phyloP scores from a whole-genome alignment of 1,140 invertebrate genomes.

The Geopemphigus sp. region DNA sequence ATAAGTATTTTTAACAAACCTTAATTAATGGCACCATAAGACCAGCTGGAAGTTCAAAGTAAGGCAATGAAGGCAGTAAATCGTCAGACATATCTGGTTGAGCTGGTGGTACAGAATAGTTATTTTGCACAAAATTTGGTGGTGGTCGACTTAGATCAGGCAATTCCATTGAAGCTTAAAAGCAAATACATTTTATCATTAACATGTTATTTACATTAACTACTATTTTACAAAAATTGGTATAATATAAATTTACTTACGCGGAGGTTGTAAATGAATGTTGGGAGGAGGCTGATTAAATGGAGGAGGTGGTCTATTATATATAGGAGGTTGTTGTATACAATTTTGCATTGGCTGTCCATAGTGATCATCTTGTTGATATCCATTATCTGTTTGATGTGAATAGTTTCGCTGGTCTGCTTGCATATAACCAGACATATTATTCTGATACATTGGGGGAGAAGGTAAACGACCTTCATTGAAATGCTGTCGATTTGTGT shows the following conservation, averaged over 20 bases:
- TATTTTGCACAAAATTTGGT: constrained; percentile 55
- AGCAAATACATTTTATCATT: not conserved
- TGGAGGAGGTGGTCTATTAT: constrained; percentile 44
- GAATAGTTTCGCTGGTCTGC: constrained; percentile 22
- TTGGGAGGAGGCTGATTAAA: constrained; percentile 49
- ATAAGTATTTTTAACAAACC: constrained; percentile 57
- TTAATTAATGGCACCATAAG: constrained; percentile 92
- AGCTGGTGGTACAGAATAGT: constrained; percentile 64
- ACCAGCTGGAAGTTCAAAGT: constrained; percentile 93
- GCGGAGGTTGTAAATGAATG: constrained; percentile 48
- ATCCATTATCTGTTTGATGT: constrained; percentile 43
- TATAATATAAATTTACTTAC: constrained; percentile 34
- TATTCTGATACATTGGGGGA: constrained; percentile 33
- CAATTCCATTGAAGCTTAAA: constrained; percentile 45
- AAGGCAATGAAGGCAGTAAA: constrained; percentile 85
- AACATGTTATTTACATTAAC: no score
- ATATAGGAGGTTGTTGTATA: constrained; percentile 40
- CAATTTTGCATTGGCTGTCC: constrained; percentile 37
- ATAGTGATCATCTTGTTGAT: constrained; percentile 45
- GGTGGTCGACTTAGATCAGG: constrained; percentile 55
- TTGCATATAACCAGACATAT: constrained; percentile 39
- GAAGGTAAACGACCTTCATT: constrained; percentile 43
- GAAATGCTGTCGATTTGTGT: constrained; percentile 43
- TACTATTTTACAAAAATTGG: not conserved
- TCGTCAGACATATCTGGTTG: constrained; percentile 63